phyloP scores from a whole-genome alignment of 2,797 vertebrate species.

The Gymnocypris eckloni region DNA sequence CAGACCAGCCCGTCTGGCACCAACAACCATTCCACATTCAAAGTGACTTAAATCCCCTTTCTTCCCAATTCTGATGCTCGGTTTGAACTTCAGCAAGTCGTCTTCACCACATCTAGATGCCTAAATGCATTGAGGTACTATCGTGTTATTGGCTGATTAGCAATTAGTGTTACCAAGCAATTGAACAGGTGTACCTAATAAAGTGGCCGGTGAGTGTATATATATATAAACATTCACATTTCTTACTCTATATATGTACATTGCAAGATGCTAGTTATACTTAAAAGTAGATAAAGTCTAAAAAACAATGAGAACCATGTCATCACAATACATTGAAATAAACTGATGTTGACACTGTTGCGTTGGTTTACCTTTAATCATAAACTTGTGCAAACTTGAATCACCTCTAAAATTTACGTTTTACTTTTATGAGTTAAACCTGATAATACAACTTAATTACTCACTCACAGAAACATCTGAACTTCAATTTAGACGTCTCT shows the following conservation, averaged over 20 bases:
- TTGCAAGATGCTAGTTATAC: neutral
- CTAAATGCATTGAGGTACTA: no score
- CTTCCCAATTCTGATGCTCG: no score
- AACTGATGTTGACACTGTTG: neutral
- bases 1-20: no score
- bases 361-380: neutral
- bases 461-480: conserved; percentile 1
- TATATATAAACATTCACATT: neutral
- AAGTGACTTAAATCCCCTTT: no score
- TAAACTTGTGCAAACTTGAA: neutral
- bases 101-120: no score
- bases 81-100: no score
- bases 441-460: neutral
- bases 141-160: rapidly evolving
- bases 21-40: no score
- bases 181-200: no score
- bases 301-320: neutral
- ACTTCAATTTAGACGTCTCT: conserved; percentile 2
- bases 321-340: neutral
- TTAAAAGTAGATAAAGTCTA: neutral
- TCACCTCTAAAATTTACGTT: conserved; percentile 16
- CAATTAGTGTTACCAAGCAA: no score
- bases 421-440: neutral
- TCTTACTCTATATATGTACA: neutral
- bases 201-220: no score